Evolutionary conservation across 2,113 vertebrate species (phyloP), one percentile per base, ranked within the genome.

Genomic region (Spea multiplicata): DNA sequence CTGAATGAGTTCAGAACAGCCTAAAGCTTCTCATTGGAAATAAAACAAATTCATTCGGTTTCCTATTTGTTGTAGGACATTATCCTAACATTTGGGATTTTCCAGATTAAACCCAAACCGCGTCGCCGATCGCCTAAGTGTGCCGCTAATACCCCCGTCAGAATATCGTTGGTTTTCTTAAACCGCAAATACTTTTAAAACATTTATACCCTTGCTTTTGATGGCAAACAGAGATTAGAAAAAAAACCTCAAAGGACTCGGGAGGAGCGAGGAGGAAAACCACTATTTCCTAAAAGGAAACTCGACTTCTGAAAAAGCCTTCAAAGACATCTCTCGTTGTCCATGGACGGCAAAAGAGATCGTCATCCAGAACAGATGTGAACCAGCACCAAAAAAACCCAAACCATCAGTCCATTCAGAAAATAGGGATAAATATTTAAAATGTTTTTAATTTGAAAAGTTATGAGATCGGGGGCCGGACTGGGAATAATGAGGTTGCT

Each of bases 241-340:
- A 85, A 30, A 30, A 82, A 85, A 85, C 71, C 83, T 86, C 84
- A 59, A 74, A 80, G 85, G 30, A 72, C 80, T 82, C 70, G 72
- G 80, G 85, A 79, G 81, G 75, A 72, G 71, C 17, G 83, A 82
- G 78, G 83, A 82, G 30, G 30, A 30, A 88, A 88, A 86, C 85
- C 83, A 45, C 87, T 44, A 66, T 86, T 90, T 88, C 85, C 87
- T 84, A 75, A 55, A 82, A 82, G 82, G 83, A 52, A 50, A 79
- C 81, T 73, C 5, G 74, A 4, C 30, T 73, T 82, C 75, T 76
- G 76, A 17, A 82, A 53, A 81, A 81, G 82, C 82, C 59, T 66
- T 81, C 80, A 81, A 81, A 84, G 79, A 0, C 79, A 80, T 78
- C 83, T 76, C 76, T 69, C 8, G 12, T 81, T 79, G 66, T 78